Conservation (phyloP, 2,888 invertebrate species). For the Tinea semifulvella region DNA sequence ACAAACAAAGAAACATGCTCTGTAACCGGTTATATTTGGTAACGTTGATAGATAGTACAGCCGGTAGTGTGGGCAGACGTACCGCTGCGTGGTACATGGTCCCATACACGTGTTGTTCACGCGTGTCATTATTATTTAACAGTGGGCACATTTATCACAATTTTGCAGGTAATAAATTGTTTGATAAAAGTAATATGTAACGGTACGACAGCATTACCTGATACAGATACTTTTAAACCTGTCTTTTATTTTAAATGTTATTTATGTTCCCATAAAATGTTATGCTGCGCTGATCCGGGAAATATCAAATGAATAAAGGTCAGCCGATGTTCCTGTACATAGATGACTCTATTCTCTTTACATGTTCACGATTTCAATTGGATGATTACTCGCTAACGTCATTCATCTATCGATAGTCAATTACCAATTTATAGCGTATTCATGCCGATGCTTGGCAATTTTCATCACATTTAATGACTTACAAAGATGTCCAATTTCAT, state of each 20-base stretch:
- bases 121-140: conserved; percentile 12
- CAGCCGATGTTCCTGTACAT: conserved; percentile 5
- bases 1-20: not conserved
- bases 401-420: conserved; percentile 9
- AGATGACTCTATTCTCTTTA: conserved; percentile 8
- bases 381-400: conserved; percentile 8
- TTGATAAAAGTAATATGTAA: conserved; percentile 7
- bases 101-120: conserved; percentile 7
- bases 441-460: conserved; percentile 5
- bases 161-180: conserved; percentile 9
- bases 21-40: not conserved
- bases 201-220: not conserved
- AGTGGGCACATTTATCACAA: conserved; percentile 4
- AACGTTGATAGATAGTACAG: not conserved
- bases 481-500: conserved; percentile 9
- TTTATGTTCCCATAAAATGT: too few species aligned
- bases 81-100: not conserved
- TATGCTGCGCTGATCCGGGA: too few species aligned
- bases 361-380: conserved; percentile 6
- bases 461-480: conserved; percentile 7
- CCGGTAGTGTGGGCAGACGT: not conserved
- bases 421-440: conserved; percentile 13
- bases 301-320: too few species aligned
- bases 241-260: too few species aligned
- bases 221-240: not conserved